Base-by-base conservation (phyloP, 2,888 invertebrate species). In the Mycalesis mineus region DNA sequence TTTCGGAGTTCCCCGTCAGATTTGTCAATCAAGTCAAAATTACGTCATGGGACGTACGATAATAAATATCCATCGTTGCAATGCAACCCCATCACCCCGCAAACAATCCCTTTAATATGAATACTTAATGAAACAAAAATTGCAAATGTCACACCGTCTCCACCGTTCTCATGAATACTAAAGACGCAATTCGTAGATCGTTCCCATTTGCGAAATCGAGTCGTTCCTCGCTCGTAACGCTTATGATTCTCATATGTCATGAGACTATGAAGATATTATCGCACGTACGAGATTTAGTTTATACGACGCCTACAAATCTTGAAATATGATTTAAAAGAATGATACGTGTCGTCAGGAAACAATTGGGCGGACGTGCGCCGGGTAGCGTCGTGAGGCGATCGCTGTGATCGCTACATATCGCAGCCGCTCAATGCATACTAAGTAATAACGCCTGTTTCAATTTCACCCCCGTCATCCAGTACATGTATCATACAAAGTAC, bases 281-380 rank as follows among this genome's bases (percentile, higher is more conserved):
- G 67, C 62, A 66, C 69, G 69, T 71, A 71, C 69, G 69, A 69
- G 71, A 70, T 69, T 72, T 68, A 67, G 69, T 68, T 68, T 60
- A 66, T 72, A 71, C 72, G 73, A 75, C 68, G 71, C 68, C 72
- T 70, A 82, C 82, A 84, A 86, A 85, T 84, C 83, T 78, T 80
- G 73, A 74, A 80, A 81, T 81, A 80, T 79, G 83, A 84, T 85
- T 85, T 82, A 84, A 84, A 86, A 82, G 84, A 87, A 86, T 87
- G 86, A 88, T 86, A 84, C 86, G 80, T 78, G 86, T 86, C 88
- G 83, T 88, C 88, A 87, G 87, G 87, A 88, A 88, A 88, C 88
- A 88, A 88, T 88, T 87, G 86, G 83, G 75, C 74, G 77, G 77
- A 88, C 88, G 88, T 88, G 88, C 84, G 79, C 74, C 72, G 77